These are phyloP conservation scores for Celastrina argiolus DNA, from an alignment of 2,888 invertebrate genomes.

Conservation along the genomic window DNA sequence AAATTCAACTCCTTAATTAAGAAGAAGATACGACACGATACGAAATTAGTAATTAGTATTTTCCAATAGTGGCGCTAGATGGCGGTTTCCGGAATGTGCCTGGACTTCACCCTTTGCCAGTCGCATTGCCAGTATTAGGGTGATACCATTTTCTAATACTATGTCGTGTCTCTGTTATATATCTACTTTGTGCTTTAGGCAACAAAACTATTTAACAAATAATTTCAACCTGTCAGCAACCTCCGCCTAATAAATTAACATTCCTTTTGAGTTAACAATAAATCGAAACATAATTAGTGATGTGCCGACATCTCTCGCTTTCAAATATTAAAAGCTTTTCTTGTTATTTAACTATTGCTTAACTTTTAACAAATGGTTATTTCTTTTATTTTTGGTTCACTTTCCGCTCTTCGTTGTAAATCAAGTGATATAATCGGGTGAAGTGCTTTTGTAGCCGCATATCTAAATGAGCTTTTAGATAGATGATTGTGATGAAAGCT, in stretches of 20 bases:
- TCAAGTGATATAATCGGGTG: slow-evolving; percentile 12
- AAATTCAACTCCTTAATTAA: no score
- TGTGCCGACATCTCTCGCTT: background rate
- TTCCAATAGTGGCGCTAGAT: no score
- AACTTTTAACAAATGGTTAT: slow-evolving; percentile 1
- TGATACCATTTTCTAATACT: no score
- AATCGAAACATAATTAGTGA: background rate
- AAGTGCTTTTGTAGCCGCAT: slow-evolving; percentile 2
- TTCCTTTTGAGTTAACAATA: background rate
- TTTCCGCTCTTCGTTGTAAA: background rate
- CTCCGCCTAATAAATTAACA: background rate
- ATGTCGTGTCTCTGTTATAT: no score
- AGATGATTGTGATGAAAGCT: background rate
- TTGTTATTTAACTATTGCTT: background rate
- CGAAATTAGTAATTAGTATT: no score
- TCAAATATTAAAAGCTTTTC: slow-evolving; percentile 8
- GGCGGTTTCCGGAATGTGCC: no score
- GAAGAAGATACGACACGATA: no score
- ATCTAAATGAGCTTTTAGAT: slow-evolving; percentile 1
- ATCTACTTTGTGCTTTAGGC: no score
- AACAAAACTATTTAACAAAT: background rate
- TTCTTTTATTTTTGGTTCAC: slow-evolving; percentile 8
- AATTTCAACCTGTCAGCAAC: background rate
- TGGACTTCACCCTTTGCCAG: no score
- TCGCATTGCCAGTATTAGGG: no score